A percentile compares a stretch with the other conserved stretches of the same genome.
These are phyloP conservation scores for Taeniopygia guttata DNA, from an alignment of 2,797 vertebrate genomes.

Conservation along the genomic window DNA sequence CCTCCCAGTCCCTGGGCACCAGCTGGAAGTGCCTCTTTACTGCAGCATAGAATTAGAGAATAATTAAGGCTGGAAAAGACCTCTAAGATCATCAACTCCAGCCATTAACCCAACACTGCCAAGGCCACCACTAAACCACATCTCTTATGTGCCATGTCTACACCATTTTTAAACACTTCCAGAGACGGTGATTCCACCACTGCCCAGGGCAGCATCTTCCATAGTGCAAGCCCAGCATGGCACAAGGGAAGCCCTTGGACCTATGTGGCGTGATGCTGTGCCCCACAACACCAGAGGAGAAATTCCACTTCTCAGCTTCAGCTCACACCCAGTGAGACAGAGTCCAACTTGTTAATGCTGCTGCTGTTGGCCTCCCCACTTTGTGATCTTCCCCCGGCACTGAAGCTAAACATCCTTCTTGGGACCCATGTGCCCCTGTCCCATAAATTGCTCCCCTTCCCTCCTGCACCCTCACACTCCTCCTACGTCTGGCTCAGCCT, in stretches of 20 bases:
- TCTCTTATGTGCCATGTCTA: background rate
- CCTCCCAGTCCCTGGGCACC: background rate
- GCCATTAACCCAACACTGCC: background rate
- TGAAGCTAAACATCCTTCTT: background rate
- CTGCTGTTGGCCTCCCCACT: background rate
- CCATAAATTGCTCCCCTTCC: background rate
- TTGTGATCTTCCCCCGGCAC: background rate
- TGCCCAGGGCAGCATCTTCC: background rate
- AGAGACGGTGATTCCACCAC: background rate
- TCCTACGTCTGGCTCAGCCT: fast-evolving
- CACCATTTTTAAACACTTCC: background rate
- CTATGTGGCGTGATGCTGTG: background rate
- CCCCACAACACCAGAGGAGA: fast-evolving
- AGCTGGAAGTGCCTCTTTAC: background rate
- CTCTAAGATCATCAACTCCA: background rate
- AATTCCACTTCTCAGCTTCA: background rate
- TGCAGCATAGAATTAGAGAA: background rate
- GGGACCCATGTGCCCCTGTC: background rate
- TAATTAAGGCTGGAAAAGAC: slow-evolving; percentile 5
- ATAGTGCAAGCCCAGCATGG: background rate
- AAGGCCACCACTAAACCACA: background rate
- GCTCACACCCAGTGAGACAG: background rate
- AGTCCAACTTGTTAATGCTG: background rate
- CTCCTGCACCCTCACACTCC: background rate
- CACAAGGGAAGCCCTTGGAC: fast-evolving